A percentile compares a stretch with the other conserved stretches of the same genome.
Conservation (phyloP, 2,888 invertebrate species). For the Harpalus rufipes region DNA sequence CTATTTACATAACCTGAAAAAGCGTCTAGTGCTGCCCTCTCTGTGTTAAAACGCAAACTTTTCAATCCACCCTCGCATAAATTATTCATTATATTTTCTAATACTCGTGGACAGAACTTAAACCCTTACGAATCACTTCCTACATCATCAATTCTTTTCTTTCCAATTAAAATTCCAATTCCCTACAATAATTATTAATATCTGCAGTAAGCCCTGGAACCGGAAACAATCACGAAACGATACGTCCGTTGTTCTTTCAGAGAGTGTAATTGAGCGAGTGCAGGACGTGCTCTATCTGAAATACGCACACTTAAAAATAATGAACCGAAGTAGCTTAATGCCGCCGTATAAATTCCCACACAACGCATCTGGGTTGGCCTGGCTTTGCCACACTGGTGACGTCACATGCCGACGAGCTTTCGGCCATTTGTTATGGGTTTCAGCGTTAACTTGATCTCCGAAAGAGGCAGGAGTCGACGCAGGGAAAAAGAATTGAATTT, state of each 20-base stretch:
- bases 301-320: slow-evolving; percentile 63
- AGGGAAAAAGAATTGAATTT: background rate
- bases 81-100: too few relatives aligned
- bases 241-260: slow-evolving; percentile 37
- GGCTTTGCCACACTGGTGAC: slow-evolving; percentile 4
- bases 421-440: slow-evolving; percentile 45
- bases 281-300: slow-evolving; percentile 62
- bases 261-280: slow-evolving; percentile 53
- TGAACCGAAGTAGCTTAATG: slow-evolving; percentile 60
- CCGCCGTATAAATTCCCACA: slow-evolving; percentile 61
- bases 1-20: too few relatives aligned
- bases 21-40: too few relatives aligned
- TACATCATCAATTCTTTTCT: slow-evolving; percentile 6
- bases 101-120: too few relatives aligned
- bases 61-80: too few relatives aligned
- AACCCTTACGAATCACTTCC: background rate
- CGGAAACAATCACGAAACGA: slow-evolving; percentile 44
- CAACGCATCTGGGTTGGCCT: slow-evolving; percentile 34
- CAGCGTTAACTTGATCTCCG: slow-evolving; percentile 42
- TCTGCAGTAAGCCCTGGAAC: slow-evolving; percentile 20
- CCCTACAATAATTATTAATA: slow-evolving; percentile 24
- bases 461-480: background rate
- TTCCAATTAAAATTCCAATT: slow-evolving; percentile 38
- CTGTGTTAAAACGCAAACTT: too few relatives aligned
- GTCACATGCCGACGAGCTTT: slow-evolving; percentile 10